phyloP scores from a whole-genome alignment of 1,140 invertebrate species.

The Trichonephila inaurata region DNA sequence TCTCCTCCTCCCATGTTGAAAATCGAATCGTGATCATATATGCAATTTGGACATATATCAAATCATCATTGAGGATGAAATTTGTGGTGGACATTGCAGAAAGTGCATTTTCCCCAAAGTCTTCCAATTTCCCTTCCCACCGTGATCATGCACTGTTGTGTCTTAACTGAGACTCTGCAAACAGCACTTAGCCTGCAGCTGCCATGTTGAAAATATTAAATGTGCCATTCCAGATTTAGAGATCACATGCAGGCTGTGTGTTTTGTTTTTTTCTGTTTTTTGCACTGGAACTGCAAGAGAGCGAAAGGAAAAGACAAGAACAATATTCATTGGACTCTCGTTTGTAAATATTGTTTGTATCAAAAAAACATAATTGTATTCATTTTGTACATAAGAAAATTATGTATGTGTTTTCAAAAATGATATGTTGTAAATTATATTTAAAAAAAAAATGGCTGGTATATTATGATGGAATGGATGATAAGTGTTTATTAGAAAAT shows the following conservation, averaged over 20 bases:
- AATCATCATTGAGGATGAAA: constrained; percentile 27
- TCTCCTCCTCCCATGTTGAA: constrained; percentile 86
- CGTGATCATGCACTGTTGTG: constrained; percentile 75
- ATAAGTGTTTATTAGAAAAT: constrained; percentile 59
- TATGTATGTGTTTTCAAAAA: constrained; percentile 37
- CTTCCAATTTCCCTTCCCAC: constrained; percentile 44
- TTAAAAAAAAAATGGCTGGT: constrained; percentile 33
- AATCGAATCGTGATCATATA: constrained; percentile 69
- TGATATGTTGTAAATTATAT: constrained; percentile 35
- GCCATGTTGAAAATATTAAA: constrained; percentile 63
- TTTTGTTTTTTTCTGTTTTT: background rate
- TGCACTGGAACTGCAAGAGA: constrained; percentile 5
- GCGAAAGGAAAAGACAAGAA: constrained; percentile 9
- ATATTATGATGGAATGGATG: constrained; percentile 32
- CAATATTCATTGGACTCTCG: constrained; percentile 66
- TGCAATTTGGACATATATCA: constrained; percentile 2
- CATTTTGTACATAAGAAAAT: constrained; percentile 73
- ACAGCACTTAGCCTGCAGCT: no score
- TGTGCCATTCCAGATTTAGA: constrained; percentile 75
- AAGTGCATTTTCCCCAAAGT: background rate
- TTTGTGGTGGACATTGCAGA: constrained; percentile 8
- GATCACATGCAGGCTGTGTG: constrained; percentile 62
- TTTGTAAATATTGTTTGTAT: constrained; percentile 72
- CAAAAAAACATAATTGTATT: constrained; percentile 69
- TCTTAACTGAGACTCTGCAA: constrained; percentile 75